Evolutionary conservation across 2,797 vertebrate species (phyloP).

Genomic region (Clangula hyemalis): DNA sequence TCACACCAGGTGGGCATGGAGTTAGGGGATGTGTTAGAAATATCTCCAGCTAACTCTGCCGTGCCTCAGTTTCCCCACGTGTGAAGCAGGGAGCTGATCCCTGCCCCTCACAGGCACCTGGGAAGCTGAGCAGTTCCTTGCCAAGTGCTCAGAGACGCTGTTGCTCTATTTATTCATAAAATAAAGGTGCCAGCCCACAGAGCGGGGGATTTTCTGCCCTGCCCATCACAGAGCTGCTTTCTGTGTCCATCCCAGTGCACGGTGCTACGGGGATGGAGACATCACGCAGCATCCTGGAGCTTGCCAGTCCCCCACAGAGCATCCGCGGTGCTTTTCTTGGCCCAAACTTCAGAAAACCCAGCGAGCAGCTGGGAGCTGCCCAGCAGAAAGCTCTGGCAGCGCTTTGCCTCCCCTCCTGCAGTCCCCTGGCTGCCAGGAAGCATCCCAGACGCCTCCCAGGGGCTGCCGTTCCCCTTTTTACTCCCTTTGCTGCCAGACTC

Average conservation of each 20-base stretch:
- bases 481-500: not conserved
- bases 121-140: not conserved
- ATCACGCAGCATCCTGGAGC: not conserved
- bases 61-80: not conserved
- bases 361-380: not conserved
- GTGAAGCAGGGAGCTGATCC: not conserved
- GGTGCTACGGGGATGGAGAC: accelerated
- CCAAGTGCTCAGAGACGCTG: not conserved
- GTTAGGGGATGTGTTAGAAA: not conserved
- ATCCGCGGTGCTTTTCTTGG: not conserved
- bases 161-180: too few relatives aligned
- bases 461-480: not conserved
- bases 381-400: not conserved
- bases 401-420: not conserved
- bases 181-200: not conserved
- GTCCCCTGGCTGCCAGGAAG: not conserved
- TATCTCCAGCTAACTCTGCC: accelerated
- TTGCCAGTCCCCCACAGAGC: accelerated
- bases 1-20: not conserved
- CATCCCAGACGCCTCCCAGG: not conserved
- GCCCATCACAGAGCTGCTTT: not conserved
- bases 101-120: not conserved
- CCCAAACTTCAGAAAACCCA: not conserved
- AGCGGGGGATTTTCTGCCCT: not conserved
- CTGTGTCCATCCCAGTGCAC: accelerated